Percentiles rank a stretch among this genome's conserved stretches.
phyloP scores from a whole-genome alignment of 2,888 invertebrate species.

The Hydroisotoma schaefferi region DNA sequence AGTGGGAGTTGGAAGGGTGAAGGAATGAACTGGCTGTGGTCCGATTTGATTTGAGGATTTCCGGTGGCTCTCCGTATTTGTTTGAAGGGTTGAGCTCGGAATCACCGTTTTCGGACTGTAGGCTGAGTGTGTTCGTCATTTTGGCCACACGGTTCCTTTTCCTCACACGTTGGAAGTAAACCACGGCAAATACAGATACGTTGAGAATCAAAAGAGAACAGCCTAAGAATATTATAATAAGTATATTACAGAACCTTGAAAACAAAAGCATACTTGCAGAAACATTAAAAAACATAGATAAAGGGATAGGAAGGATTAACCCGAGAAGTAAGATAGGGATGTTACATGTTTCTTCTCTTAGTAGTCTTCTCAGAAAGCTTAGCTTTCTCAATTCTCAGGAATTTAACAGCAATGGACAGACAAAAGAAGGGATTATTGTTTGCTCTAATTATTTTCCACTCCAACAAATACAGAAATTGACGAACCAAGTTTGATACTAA shows the following conservation, averaged over 20 bases:
- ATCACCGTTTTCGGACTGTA: slow-evolving; percentile 22
- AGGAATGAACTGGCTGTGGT: slow-evolving; percentile 43
- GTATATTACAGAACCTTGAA: no score
- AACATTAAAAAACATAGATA: neutral
- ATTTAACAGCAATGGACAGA: no score
- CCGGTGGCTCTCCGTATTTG: slow-evolving; percentile 42
- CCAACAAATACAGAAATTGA: neutral
- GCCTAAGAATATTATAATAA: slow-evolving; percentile 55
- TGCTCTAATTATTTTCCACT: slow-evolving; percentile 2
- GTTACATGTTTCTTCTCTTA: no score
- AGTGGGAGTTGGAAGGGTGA: slow-evolving; percentile 24
- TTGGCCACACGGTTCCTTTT: slow-evolving; percentile 74
- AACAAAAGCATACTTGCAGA: neutral
- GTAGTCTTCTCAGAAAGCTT: no score
- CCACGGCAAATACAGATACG: slow-evolving; percentile 76
- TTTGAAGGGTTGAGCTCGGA: slow-evolving; percentile 15
- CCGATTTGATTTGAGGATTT: slow-evolving; percentile 44
- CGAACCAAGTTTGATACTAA: neutral
- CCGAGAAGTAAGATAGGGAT: no score
- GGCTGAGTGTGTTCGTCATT: slow-evolving; percentile 77
- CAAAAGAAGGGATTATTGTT: slow-evolving; percentile 5
- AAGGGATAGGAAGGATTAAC: neutral
- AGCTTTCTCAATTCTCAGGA: no score
- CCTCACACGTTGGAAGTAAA: slow-evolving; percentile 76
- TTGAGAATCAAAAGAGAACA: slow-evolving; percentile 76